A percentile compares a stretch with the other conserved stretches of the same genome.
Conservation (phyloP, 2,888 invertebrate genomes). For the Campoletis raptor region DNA sequence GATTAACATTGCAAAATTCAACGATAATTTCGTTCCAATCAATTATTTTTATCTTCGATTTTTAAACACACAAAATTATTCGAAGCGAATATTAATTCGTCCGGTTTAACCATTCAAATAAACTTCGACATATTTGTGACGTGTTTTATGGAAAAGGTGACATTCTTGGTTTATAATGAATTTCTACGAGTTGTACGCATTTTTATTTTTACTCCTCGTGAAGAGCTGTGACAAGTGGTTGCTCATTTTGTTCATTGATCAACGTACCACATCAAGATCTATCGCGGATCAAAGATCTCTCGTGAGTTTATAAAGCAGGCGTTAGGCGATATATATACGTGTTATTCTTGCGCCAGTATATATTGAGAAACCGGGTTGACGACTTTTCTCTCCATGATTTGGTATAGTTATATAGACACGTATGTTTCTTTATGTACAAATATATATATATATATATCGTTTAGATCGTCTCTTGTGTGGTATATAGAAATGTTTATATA, state of each 20-base stretch:
- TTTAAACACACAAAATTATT: neutral
- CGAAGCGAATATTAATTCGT: neutral
- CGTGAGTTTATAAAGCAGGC: conserved; percentile 43
- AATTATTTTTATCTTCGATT: neutral
- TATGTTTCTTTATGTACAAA: neutral
- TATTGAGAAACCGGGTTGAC: conserved; percentile 68
- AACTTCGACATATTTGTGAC: neutral
- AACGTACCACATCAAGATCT: conserved; percentile 62
- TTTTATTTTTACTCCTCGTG: neutral
- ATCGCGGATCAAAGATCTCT: conserved; percentile 63
- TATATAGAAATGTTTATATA: conserved; percentile 15
- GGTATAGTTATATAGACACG: conserved; percentile 17
- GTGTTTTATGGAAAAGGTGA: neutral
- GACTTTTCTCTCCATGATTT: conserved; percentile 65
- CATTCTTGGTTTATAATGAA: too few species aligned
- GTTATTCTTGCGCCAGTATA: conserved; percentile 55
- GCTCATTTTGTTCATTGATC: conserved; percentile 34
- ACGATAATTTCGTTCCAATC: neutral
- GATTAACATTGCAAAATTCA: neutral
- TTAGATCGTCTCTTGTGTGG: conserved; percentile 26
- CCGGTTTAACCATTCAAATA: too few species aligned
- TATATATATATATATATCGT: conserved; percentile 12
- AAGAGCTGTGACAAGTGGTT: conserved; percentile 23
- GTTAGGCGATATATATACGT: conserved; percentile 36
- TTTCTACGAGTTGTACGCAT: neutral